These are phyloP conservation scores for Thymelicus sylvestris DNA, from an alignment of 2,888 invertebrate genomes.

Conservation along the genomic window DNA sequence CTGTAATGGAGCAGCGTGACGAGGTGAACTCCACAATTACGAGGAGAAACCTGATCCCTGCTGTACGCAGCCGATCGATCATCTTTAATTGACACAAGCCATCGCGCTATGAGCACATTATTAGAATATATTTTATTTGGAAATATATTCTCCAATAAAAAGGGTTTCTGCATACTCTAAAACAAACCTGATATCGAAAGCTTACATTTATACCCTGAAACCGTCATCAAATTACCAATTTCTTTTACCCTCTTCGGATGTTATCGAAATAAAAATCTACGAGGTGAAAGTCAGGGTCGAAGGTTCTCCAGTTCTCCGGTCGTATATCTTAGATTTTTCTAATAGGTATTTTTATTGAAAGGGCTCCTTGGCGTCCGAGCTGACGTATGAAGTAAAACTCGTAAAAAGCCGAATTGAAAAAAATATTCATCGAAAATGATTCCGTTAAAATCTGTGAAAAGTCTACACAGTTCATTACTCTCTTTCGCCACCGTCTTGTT, in stretches of 20 bases:
- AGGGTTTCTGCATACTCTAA: not conserved
- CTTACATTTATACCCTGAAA: constrained; percentile 6
- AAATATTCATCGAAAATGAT: constrained; percentile 34
- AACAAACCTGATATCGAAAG: not conserved
- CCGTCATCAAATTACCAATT: constrained; percentile 24
- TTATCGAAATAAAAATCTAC: constrained; percentile 21
- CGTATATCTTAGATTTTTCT: constrained; percentile 30
- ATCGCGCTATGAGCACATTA: too few species aligned
- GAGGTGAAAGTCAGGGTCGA: constrained; percentile 4
- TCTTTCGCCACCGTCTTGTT: constrained; percentile 39
- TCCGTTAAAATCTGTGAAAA: constrained; percentile 31
- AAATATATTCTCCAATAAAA: too few species aligned
- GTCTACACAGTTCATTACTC: constrained; percentile 49
- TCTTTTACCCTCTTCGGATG: constrained; percentile 10
- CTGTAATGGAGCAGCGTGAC: too few species aligned
- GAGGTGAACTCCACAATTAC: too few species aligned
- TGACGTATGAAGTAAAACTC: constrained; percentile 12
- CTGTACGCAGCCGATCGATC: too few species aligned
- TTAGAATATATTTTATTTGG: too few species aligned
- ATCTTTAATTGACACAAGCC: too few species aligned
- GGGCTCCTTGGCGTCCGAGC: constrained; percentile 5
- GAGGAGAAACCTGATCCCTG: too few species aligned
- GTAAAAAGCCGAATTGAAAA: constrained; percentile 9
- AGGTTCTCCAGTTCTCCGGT: not conserved
- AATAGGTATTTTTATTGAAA: constrained; percentile 39